Conservation (phyloP, 2,888 invertebrate genomes). For the Mystacides longicornis region DNA sequence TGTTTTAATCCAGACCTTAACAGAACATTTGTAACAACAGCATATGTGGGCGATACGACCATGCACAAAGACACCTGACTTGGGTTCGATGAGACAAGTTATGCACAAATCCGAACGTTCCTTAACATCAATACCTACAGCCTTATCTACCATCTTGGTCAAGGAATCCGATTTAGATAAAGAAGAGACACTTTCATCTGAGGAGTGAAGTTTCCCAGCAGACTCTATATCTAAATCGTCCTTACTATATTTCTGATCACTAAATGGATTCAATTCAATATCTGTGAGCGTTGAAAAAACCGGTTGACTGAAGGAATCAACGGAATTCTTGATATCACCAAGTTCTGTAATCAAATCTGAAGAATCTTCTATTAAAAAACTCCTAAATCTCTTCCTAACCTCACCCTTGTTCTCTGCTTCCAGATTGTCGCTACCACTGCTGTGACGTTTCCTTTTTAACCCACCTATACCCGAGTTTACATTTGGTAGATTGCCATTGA, state of each 20-base stretch:
- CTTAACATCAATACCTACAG: background rate
- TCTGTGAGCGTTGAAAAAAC: constrained; percentile 13
- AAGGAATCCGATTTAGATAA: constrained; percentile 31
- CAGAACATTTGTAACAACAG: constrained; percentile 64
- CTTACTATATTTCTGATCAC: constrained; percentile 35
- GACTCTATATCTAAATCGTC: constrained; percentile 34
- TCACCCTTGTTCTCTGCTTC: constrained; percentile 9
- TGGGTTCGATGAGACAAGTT: constrained; percentile 54
- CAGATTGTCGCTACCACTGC: background rate
- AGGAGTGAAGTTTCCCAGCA: constrained; percentile 13
- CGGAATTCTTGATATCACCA: constrained; percentile 29
- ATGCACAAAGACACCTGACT: constrained; percentile 62
- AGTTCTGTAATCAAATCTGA: constrained; percentile 11
- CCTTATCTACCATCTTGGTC: constrained; percentile 27
- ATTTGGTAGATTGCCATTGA: background rate
- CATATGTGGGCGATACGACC: constrained; percentile 59
- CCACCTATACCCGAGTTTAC: background rate
- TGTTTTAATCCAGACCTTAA: constrained; percentile 55
- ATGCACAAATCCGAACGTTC: constrained; percentile 45
- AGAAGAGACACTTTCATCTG: constrained; percentile 5
- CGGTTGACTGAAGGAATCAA: constrained; percentile 23
- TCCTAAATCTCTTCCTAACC: constrained; percentile 8
- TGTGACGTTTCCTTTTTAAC: constrained; percentile 6
- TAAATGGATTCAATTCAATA: constrained; percentile 36
- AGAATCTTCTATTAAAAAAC: constrained; percentile 12